Evolutionary conservation across 2,888 invertebrate genomes (phyloP).

Genomic region (Ophraella communa): DNA sequence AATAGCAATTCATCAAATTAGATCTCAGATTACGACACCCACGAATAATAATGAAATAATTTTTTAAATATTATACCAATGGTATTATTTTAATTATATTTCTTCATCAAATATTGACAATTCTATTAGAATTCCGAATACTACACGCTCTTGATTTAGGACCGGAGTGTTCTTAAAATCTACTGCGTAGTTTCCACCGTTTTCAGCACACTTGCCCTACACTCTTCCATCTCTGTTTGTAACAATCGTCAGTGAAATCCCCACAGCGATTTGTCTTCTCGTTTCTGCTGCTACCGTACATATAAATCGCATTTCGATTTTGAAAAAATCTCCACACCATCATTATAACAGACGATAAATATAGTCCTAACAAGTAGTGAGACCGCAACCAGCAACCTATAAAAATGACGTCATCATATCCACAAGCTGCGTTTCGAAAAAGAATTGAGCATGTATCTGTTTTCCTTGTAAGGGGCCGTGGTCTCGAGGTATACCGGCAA

Average conservation of each 20-base stretch:
- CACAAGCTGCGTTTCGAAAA: constrained; percentile 31
- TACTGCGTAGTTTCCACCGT: background rate
- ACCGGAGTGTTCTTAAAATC: background rate
- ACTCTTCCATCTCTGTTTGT: too few relatives aligned
- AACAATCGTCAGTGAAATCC: background rate
- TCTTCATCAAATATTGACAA: background rate
- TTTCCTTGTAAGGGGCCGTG: constrained; percentile 32
- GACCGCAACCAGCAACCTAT: constrained; percentile 9
- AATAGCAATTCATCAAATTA: too few relatives aligned
- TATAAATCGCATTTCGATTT: background rate
- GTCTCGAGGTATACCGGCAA: constrained; percentile 27
- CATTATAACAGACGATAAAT: background rate
- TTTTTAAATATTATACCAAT: too few relatives aligned
- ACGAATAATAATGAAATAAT: too few relatives aligned
- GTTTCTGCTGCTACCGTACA: too few relatives aligned
- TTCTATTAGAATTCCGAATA: background rate
- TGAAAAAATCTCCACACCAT: background rate
- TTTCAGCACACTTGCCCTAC: too few relatives aligned
- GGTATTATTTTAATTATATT: too few relatives aligned
- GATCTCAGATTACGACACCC: too few relatives aligned
- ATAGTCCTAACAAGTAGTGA: constrained; percentile 5
- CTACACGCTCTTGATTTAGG: too few relatives aligned
- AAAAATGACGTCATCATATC: constrained; percentile 33
- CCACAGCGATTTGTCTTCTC: background rate
- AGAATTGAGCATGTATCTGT: constrained; percentile 38